Conservation (phyloP, 2,888 invertebrate species). For the Plusia festucae region DNA sequence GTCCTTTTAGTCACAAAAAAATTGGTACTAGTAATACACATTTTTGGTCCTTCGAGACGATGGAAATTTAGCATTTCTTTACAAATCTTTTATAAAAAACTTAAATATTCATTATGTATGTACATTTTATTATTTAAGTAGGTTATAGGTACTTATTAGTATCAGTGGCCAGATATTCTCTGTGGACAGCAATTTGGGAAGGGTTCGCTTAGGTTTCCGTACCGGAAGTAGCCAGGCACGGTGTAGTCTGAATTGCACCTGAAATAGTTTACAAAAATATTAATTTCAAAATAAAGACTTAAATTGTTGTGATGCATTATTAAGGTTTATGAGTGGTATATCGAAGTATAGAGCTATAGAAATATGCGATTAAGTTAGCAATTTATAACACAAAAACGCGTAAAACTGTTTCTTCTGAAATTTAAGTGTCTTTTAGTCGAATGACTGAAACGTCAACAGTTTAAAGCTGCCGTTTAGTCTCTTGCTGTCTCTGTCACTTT, state of each 20-base stretch:
- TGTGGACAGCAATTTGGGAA: slow-evolving; percentile 83
- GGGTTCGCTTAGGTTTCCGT: slow-evolving; percentile 73
- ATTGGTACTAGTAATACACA: background rate
- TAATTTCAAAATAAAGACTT: background rate
- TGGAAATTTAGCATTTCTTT: background rate
- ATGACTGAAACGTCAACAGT: too few relatives aligned
- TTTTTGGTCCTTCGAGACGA: background rate
- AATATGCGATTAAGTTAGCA: background rate
- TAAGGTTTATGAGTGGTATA: background rate
- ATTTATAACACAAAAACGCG: background rate
- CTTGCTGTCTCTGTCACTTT: too few relatives aligned
- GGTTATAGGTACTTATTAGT: background rate
- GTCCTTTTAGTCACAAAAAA: background rate
- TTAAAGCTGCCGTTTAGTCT: too few relatives aligned
- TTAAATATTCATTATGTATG: slow-evolving; percentile 16
- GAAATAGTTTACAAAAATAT: slow-evolving; percentile 53
- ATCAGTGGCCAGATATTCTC: slow-evolving; percentile 53
- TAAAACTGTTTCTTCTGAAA: too few relatives aligned
- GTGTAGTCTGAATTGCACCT: slow-evolving; percentile 71
- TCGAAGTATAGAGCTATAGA: too few relatives aligned
- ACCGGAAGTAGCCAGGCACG: slow-evolving; percentile 76
- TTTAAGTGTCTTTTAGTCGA: too few relatives aligned
- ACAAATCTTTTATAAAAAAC: background rate
- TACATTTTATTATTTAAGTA: slow-evolving; percentile 23
- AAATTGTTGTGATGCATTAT: background rate